Evolutionary conservation across 1,140 invertebrate species (phyloP).

Genomic region (Lycorma delicatula): DNA sequence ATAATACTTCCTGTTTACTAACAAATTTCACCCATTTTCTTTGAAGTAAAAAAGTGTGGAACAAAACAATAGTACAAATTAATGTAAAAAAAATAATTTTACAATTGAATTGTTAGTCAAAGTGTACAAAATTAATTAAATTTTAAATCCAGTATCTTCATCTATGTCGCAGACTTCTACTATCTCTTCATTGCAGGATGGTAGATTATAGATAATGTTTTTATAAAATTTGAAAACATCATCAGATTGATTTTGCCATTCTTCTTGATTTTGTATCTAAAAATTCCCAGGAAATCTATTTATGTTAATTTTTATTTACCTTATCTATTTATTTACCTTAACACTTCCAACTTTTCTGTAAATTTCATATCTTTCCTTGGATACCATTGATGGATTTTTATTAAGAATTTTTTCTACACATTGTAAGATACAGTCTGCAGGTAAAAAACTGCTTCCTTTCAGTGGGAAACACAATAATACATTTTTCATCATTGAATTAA

Average conservation of each 20-base stretch:
- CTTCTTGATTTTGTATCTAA: neutral
- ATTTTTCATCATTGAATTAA: neutral
- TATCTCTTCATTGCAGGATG: neutral
- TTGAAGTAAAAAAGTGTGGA: no score
- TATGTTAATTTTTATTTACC: no score
- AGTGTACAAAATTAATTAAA: neutral
- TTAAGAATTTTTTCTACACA: slow-evolving; percentile 25
- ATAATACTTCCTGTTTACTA: neutral
- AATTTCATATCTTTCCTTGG: slow-evolving; percentile 11
- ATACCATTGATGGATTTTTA: slow-evolving; percentile 22
- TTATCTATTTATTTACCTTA: no score
- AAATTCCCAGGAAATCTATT: neutral
- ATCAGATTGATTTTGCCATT: slow-evolving; percentile 1
- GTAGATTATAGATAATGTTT: slow-evolving; percentile 2
- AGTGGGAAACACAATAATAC: slow-evolving; percentile 28
- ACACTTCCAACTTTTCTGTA: slow-evolving; percentile 7
- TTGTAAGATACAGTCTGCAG: slow-evolving; percentile 32
- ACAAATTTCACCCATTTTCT: no score
- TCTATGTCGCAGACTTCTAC: neutral
- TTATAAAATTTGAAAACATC: neutral
- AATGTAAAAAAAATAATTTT: neutral
- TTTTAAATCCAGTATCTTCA: neutral
- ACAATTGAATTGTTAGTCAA: neutral
- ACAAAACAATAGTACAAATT: neutral
- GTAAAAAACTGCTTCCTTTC: slow-evolving; percentile 30